phyloP scores from a whole-genome alignment of 2,888 invertebrate genomes.

The Coleophora deauratella region DNA sequence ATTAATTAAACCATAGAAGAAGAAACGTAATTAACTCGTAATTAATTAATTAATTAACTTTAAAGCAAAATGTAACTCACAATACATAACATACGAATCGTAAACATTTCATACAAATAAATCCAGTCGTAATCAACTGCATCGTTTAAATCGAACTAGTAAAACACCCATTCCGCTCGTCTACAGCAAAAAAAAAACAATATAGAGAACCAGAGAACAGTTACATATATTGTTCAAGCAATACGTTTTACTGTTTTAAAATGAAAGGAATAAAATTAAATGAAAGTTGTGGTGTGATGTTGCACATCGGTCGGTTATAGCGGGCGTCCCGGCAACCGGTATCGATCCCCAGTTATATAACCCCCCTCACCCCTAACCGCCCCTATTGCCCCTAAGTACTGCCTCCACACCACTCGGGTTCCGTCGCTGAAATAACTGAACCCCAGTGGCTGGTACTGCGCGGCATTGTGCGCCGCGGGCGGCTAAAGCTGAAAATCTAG shows the following conservation, averaged over 20 bases:
- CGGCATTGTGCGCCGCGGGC: slow-evolving; percentile 25
- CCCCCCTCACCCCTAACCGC: slow-evolving; percentile 26
- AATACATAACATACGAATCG: no score
- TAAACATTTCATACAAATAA: no score
- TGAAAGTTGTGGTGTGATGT: slow-evolving; percentile 14
- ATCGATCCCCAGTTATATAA: slow-evolving; percentile 66
- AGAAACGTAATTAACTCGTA: no score
- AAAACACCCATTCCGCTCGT: no score
- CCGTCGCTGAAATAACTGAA: slow-evolving; percentile 29
- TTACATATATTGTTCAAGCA: background rate
- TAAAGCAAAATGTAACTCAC: no score
- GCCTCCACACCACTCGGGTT: slow-evolving; percentile 46
- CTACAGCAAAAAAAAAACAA: no score
- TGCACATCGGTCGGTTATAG: slow-evolving; percentile 29
- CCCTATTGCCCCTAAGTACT: slow-evolving; percentile 31
- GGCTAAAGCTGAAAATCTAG: slow-evolving; percentile 33
- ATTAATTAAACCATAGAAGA: no score
- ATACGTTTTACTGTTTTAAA: slow-evolving; percentile 18
- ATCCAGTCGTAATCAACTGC: no score
- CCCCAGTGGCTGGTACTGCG: background rate
- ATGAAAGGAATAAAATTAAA: slow-evolving; percentile 24
- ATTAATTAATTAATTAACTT: no score
- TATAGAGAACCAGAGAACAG: no score
- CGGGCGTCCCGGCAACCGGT: slow-evolving; percentile 20
- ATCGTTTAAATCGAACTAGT: no score